Evolutionary conservation across 1,140 invertebrate genomes (phyloP).

Genomic region (Hylaeus volcanicus): DNA sequence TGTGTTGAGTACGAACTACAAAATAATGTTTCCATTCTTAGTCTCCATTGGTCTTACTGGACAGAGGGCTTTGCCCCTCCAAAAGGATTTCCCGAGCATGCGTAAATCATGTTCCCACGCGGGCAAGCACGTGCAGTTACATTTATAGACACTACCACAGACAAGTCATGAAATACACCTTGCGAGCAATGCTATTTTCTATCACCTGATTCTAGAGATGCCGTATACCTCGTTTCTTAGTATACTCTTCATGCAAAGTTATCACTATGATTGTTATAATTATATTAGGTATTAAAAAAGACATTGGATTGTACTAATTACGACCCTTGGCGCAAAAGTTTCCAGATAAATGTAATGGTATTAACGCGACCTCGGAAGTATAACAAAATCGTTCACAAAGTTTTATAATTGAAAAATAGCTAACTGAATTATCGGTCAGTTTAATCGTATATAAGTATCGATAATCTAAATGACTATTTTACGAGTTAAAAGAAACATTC

Average conservation of each 20-base stretch:
- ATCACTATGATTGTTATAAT: too few relatives aligned
- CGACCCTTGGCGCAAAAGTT: too few relatives aligned
- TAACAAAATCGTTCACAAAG: too few relatives aligned
- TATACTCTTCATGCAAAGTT: too few relatives aligned
- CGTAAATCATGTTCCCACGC: slow-evolving; percentile 9
- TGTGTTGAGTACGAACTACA: neutral
- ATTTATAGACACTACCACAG: neutral
- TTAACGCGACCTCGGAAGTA: too few relatives aligned
- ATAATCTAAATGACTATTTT: neutral
- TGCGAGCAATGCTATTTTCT: neutral
- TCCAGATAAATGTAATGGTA: too few relatives aligned
- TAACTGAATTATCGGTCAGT: too few relatives aligned
- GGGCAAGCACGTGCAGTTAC: slow-evolving; percentile 20
- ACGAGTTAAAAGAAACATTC: neutral
- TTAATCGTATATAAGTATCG: neutral
- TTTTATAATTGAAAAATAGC: too few relatives aligned
- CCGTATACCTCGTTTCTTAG: too few relatives aligned
- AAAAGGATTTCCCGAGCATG: neutral
- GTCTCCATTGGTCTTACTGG: slow-evolving; percentile 20
- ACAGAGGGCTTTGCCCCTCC: slow-evolving; percentile 10
- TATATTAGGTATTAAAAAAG: too few relatives aligned
- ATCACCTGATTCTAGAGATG: neutral
- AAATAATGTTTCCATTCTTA: slow-evolving; percentile 37
- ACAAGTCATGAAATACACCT: neutral
- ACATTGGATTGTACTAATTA: too few relatives aligned